phyloP scores from a whole-genome alignment of 1,140 invertebrate genomes.

The Lanistes nyassanus region DNA sequence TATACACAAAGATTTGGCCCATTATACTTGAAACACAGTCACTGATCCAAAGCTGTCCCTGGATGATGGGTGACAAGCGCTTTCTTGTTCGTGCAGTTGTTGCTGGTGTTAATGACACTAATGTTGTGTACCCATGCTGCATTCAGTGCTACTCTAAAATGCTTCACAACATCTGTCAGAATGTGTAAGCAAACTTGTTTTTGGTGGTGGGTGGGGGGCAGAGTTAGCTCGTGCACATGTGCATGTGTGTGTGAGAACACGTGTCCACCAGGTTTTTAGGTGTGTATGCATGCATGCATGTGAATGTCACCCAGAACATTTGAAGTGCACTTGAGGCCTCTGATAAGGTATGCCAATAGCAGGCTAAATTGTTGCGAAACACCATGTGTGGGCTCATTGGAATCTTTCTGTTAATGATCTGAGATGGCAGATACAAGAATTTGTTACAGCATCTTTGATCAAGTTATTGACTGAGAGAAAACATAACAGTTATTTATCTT shows the following conservation, averaged over 20 bases:
- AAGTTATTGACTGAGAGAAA: background rate
- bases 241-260: too few species aligned
- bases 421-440: too few species aligned
- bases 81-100: slow-evolving; percentile 28
- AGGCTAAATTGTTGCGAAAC: background rate
- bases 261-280: too few species aligned
- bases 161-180: slow-evolving; percentile 10
- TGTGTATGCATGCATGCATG: too few species aligned
- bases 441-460: background rate
- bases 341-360: background rate
- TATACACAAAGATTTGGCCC: too few species aligned
- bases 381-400: background rate
- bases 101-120: slow-evolving; percentile 25
- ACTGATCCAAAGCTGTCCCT: background rate
- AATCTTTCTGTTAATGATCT: background rate
- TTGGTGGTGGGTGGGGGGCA: too few species aligned
- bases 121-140: slow-evolving; percentile 29
- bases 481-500: background rate
- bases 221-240: too few species aligned
- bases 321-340: background rate
- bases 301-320: too few species aligned
- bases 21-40: too few species aligned
- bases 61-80: slow-evolving; percentile 8
- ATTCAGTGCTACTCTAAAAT: slow-evolving; percentile 28
- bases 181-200: slow-evolving; percentile 20